Evolutionary conservation across 1,140 invertebrate genomes (phyloP), one percentile per base, ranked within the genome.

Genomic region (Achroia grisella): DNA sequence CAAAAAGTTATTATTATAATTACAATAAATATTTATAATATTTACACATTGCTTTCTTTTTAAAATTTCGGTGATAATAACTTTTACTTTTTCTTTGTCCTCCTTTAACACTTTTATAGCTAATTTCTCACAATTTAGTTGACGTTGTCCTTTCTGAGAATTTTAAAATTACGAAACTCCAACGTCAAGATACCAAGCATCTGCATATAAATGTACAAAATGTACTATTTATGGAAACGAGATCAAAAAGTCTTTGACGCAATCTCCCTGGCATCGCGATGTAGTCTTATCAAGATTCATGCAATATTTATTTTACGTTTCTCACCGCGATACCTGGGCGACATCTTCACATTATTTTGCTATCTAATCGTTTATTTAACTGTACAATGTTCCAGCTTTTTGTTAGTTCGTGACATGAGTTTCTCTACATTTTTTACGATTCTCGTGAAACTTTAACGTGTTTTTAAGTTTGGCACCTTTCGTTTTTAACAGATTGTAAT

Each of bases 361-460:
- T 15, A 43, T 37, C 13, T 50, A 52, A 52, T 56, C 30, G 30
- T 51, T 47, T 53, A 48, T 52, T 49, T 51, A 54, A 50, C 47
- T 35, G 47, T 45, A 51, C 14, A 14, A 37, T 37, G 10, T 37
- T 4, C 35, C 13, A 37, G 17, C 14, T 17, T 28, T 36, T 48
- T 45, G 48, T 55, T 44, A 36, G 32, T 41, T 53, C 48, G 41
- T 47, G 45, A 44, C 44, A 29, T 33, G 34, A 49, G 43, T 58
- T 53, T 58, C 50, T 47, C 39, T 32, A 23, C 12, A 13, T 35
- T 8, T 23, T 2, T 2, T 23, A 23, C 6, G 17, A 6, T 23
- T 23, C 2, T 23, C 17, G 17, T 23, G 17, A 23, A 23, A 23
- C 6, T 23, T 23, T 23, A 23, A 23, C 30, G 2, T 31, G 11